Evolutionary conservation across 2,113 vertebrate genomes (phyloP).

Genomic region (Noctilio leporinus): DNA sequence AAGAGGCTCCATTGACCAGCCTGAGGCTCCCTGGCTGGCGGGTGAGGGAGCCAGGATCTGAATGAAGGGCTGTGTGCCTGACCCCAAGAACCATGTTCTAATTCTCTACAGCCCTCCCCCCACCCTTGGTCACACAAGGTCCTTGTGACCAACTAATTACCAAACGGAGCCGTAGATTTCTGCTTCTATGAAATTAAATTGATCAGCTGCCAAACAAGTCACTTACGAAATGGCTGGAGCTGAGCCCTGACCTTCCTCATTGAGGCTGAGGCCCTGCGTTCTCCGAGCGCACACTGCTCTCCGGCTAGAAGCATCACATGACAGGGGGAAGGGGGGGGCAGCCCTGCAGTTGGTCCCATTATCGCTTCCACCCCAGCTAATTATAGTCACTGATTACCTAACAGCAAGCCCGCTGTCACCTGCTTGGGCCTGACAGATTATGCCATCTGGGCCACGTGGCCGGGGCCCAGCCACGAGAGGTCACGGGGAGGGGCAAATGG

Average conservation of each 20-base stretch:
- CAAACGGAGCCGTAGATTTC: background rate
- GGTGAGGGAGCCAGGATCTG: background rate
- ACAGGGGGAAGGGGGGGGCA: background rate
- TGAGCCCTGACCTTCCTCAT: background rate
- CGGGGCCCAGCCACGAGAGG: constrained; percentile 77
- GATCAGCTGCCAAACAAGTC: constrained; percentile 30
- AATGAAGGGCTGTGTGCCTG: background rate
- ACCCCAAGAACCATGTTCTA: background rate
- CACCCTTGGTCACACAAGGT: background rate
- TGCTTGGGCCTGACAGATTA: constrained; percentile 87
- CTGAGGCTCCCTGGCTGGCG: background rate
- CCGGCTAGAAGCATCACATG: background rate
- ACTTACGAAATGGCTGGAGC: constrained; percentile 2
- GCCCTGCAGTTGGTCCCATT: constrained; percentile 75
- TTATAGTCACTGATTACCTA: constrained; percentile 91
- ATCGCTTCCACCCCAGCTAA: constrained; percentile 86
- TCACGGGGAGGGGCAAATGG: constrained; percentile 78
- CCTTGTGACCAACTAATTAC: background rate
- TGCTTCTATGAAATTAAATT: constrained; percentile 17
- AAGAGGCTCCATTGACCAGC: background rate
- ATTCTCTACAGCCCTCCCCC: background rate
- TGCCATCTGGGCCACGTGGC: constrained; percentile 91
- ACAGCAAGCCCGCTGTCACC: constrained; percentile 85
- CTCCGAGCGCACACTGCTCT: background rate
- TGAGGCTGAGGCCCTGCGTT: background rate